These are phyloP conservation scores for Erebia palarica DNA, from an alignment of 2,888 invertebrate species.

Conservation along the genomic window DNA sequence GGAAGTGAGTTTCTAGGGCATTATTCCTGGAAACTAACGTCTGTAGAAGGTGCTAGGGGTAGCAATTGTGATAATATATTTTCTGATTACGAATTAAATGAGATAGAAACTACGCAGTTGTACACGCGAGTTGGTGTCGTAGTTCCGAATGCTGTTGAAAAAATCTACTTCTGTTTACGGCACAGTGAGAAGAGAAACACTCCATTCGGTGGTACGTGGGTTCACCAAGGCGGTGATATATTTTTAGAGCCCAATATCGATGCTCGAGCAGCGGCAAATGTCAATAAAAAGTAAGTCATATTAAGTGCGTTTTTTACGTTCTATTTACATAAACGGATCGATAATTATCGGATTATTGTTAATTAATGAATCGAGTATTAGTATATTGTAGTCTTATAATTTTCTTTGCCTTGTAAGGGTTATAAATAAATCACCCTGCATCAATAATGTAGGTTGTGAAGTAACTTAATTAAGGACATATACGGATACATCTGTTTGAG, in stretches of 20 bases:
- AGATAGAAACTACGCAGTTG: constrained; percentile 60
- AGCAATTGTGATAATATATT: constrained; percentile 62
- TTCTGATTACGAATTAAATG: constrained; percentile 68
- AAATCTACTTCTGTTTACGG: constrained; percentile 67
- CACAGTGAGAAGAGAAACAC: constrained; percentile 52
- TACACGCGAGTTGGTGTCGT: constrained; percentile 56
- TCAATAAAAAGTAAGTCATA: constrained; percentile 6
- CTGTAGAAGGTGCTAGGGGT: constrained; percentile 57
- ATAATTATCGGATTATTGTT: background rate
- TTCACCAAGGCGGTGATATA: constrained; percentile 77
- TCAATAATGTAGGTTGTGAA: no score
- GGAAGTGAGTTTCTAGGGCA: constrained; percentile 72
- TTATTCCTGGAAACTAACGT: constrained; percentile 71
- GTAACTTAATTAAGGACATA: no score
- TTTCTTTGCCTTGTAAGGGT: background rate
- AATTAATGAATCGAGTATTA: background rate
- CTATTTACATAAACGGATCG: background rate
- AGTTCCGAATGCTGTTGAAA: constrained; percentile 55
- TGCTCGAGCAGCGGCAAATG: constrained; percentile 3
- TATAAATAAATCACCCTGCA: background rate
- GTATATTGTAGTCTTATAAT: background rate
- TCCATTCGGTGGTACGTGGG: constrained; percentile 68
- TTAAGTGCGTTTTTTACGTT: background rate
- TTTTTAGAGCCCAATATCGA: constrained; percentile 62
- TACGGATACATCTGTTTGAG: no score